phyloP scores from a whole-genome alignment of 1,140 invertebrate species.

The Drosophila repleta region DNA sequence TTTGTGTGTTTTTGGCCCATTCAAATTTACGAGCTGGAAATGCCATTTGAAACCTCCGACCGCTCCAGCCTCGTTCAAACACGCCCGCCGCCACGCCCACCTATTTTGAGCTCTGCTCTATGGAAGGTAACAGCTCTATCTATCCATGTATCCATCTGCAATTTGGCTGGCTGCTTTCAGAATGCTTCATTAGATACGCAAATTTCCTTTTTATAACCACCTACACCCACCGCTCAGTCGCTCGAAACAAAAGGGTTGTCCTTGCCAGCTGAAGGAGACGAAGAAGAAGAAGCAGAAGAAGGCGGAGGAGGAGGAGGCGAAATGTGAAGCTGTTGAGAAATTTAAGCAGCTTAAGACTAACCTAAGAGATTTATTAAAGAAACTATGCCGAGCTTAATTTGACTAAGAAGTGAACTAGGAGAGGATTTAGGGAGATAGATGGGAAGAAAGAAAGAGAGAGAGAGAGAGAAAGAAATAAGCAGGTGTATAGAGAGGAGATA shows the following conservation, averaged over 20 bases:
- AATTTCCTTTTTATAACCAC: conserved; percentile 24
- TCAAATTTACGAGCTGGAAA: conserved; percentile 66
- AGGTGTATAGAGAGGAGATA: no score
- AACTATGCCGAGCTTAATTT: no score
- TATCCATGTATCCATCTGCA: conserved; percentile 22
- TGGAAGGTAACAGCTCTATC: conserved; percentile 11
- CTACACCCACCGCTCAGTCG: background rate
- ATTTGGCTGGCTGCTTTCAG: conserved; percentile 47
- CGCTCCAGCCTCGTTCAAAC: background rate
- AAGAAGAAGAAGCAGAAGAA: no score
- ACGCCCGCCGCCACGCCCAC: background rate
- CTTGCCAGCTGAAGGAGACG: background rate
- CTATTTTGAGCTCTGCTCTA: conserved; percentile 3
- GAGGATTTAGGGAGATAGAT: no score
- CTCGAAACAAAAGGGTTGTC: conserved; percentile 32
- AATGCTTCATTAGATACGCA: conserved; percentile 68
- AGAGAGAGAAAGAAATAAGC: no score
- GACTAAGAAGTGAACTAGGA: no score
- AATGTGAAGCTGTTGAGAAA: no score
- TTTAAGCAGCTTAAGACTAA: no score
- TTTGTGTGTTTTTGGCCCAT: conserved; percentile 41
- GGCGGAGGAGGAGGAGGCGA: no score
- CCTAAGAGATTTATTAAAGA: no score
- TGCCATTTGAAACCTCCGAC: conserved; percentile 38
- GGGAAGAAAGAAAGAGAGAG: no score